A percentile compares a stretch with the other conserved stretches of the same genome.
Conservation (phyloP, 2,113 vertebrate genomes). For the Laterallus jamaicensis region DNA sequence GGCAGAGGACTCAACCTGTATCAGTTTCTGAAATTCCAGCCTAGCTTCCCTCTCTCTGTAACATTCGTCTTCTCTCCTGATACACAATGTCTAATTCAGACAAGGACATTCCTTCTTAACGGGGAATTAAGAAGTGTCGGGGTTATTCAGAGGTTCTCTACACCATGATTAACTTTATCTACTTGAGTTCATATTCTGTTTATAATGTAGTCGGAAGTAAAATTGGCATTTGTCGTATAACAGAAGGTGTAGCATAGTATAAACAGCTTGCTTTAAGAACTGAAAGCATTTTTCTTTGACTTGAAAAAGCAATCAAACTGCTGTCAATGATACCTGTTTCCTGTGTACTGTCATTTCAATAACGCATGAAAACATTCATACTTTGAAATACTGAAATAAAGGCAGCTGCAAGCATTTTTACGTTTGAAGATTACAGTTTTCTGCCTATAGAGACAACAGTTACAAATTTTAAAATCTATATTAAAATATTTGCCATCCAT, state of each 20-base stretch:
- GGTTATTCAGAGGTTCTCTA: neutral
- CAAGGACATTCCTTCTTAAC: neutral
- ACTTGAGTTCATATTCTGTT: neutral
- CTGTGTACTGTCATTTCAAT: neutral
- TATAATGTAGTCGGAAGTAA: neutral
- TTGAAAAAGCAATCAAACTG: neutral
- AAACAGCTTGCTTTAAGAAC: neutral
- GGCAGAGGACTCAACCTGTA: neutral
- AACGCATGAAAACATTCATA: neutral
- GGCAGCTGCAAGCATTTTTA: neutral
- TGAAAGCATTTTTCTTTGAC: neutral
- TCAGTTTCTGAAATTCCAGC: neutral
- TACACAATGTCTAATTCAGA: neutral
- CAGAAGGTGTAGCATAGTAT: neutral
- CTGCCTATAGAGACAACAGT: neutral
- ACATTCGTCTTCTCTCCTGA: neutral
- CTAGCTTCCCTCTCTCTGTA: neutral
- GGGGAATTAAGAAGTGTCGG: neutral
- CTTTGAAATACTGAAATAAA: neutral
- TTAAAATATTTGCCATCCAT: neutral
- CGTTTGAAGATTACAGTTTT: neutral
- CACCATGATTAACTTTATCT: neutral
- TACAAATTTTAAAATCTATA: neutral
- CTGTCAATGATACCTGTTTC: neutral
- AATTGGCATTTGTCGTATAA: neutral